A percentile compares a stretch with the other conserved stretches of the same genome.
phyloP scores from a whole-genome alignment of 2,113 vertebrate species.

The Pituophis catenifer region DNA sequence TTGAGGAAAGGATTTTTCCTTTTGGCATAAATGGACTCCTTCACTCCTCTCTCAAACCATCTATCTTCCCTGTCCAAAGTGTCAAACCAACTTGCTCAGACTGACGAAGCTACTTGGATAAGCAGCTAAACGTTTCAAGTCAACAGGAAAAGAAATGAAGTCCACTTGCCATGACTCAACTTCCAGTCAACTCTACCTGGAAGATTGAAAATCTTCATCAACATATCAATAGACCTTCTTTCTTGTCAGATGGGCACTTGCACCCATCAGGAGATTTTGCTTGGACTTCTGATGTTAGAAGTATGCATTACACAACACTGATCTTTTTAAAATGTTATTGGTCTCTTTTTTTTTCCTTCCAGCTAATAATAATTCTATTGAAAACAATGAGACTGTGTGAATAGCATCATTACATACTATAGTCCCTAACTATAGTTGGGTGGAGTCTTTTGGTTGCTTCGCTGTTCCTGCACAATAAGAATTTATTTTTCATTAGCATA shows the following conservation, averaged over 20 bases:
- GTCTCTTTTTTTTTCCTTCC: neutral
- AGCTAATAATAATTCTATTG: neutral
- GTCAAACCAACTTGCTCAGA: no score
- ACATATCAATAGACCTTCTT: neutral
- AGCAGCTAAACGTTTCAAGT: no score
- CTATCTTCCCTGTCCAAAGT: no score
- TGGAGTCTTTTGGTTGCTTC: neutral
- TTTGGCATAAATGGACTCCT: no score
- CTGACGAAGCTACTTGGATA: no score
- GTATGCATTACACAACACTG: neutral
- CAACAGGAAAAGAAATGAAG: no score
- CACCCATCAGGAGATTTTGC: neutral
- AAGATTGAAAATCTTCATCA: no score
- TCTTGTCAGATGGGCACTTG: neutral
- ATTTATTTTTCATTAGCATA: neutral
- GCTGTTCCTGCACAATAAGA: neutral
- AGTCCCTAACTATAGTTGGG: neutral
- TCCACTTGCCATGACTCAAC: no score
- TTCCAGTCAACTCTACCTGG: no score
- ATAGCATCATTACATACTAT: neutral
- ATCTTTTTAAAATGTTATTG: neutral
- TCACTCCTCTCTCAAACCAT: no score
- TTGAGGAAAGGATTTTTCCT: no score
- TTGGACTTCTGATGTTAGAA: neutral
- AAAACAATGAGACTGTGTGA: no score